These are phyloP conservation scores for Cylindroiulus punctatus DNA, from an alignment of 2,888 invertebrate species.

Conservation along the genomic window DNA sequence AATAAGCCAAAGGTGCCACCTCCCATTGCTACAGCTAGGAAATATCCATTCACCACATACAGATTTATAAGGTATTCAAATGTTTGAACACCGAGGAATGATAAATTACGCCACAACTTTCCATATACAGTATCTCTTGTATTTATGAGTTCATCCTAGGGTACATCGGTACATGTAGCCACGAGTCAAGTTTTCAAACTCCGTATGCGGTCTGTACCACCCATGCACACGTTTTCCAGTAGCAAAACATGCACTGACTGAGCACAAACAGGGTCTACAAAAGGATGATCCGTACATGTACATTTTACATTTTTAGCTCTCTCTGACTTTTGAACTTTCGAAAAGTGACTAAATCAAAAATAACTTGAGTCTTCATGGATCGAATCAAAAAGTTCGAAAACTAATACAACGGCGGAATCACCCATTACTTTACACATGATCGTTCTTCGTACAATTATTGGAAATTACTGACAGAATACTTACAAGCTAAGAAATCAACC, in stretches of 20 bases:
- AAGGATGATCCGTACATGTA: neutral
- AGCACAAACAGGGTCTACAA: no score
- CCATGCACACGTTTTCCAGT: neutral
- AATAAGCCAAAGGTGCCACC: constrained; percentile 40
- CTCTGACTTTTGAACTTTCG: neutral
- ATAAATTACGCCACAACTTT: neutral
- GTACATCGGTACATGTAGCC: no score
- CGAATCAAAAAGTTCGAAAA: neutral
- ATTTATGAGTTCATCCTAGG: no score
- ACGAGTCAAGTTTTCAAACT: constrained; percentile 1
- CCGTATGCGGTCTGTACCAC: neutral
- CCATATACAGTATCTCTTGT: no score
- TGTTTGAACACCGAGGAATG: neutral
- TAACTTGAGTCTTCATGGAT: neutral
- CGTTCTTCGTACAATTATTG: neutral
- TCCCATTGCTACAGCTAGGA: neutral
- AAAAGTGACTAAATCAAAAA: neutral
- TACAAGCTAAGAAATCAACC: constrained; percentile 1
- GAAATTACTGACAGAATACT: neutral
- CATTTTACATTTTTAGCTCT: neutral
- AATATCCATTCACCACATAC: neutral
- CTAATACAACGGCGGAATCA: neutral
- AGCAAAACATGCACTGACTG: no score
- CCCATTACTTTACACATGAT: neutral
- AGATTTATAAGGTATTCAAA: neutral